Base-by-base conservation (phyloP, 2,797 vertebrate genomes). In the Gobio occitaniae region DNA sequence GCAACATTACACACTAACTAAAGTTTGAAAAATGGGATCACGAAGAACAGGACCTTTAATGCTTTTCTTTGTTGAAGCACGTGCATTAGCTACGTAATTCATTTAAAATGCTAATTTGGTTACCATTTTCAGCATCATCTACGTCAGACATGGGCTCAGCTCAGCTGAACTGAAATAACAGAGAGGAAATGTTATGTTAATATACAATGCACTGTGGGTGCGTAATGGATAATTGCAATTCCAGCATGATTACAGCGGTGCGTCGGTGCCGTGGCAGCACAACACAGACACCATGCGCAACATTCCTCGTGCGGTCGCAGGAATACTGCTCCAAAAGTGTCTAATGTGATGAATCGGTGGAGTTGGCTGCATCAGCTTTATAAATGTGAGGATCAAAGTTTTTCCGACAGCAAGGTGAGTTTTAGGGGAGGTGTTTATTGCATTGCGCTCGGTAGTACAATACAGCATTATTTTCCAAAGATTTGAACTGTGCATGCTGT, bases 281-380 rank as follows among this genome's bases (percentile, higher is more conserved):
- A 81, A 66, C 16, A 78, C 10, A 68, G 59, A 41, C 61, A 48
- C 72, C 82, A 54, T 54, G 82, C 72, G 72, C 63, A 84, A 38
- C 41, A 29, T 19, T 69, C 15, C 21, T 56, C 63, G 7, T 69
- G 70, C 38, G 56, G 4, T 79, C 44, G 10, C 21, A 79, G 63
- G 78, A 41, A 80, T 52, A 80, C 19, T 25, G 29, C 63, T 84
- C 25, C 65, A 36, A 61, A 84, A 84, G 82, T 69, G 32, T 69
- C 6, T 56, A 68, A 50, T 2, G 36, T 32, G 63, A 69, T 25
- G 32, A 69, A 70, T 81, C 32, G 9, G 32, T n/a, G n/a, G 69
- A 56, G 65, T 80, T 80, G 12, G 52, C 15, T 3, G 12, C 38
- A 15, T 54, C 21, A 32, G 9, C 44, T 76, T 52, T 59, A 2